phyloP scores from a whole-genome alignment of 2,797 vertebrate genomes.

The Acrocephalus scirpaceus region DNA sequence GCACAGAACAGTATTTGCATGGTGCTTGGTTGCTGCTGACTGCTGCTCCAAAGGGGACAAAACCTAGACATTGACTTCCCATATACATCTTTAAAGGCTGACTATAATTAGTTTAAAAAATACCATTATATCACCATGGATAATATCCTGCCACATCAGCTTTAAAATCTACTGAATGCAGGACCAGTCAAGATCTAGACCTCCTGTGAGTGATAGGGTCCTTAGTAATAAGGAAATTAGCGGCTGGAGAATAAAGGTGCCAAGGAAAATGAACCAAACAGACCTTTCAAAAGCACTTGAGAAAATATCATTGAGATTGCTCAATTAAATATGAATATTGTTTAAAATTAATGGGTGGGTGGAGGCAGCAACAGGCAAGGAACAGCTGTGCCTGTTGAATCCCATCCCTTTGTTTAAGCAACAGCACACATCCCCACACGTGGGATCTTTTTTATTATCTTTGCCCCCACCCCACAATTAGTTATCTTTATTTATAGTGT shows the following conservation, averaged over 20 bases:
- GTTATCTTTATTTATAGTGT: slow-evolving; percentile 35
- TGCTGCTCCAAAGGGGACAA: background rate
- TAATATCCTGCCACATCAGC: background rate
- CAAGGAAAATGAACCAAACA: background rate
- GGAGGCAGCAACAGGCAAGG: background rate
- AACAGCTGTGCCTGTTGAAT: slow-evolving; percentile 38
- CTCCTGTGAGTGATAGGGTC: background rate
- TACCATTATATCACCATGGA: background rate
- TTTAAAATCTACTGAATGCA: background rate
- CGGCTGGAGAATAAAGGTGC: background rate
- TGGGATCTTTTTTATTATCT: slow-evolving; percentile 6
- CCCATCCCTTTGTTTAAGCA: slow-evolving; percentile 31
- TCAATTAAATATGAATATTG: slow-evolving; percentile 3
- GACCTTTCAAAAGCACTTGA: background rate
- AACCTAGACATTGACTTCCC: background rate
- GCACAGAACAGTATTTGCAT: background rate
- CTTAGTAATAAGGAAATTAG: background rate
- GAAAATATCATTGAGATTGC: background rate
- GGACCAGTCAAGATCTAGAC: background rate
- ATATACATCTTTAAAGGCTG: background rate
- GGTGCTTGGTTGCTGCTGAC: background rate
- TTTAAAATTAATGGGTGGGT: background rate
- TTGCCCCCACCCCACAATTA: background rate
- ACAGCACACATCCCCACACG: slow-evolving; percentile 6
- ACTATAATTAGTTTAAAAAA: background rate